A percentile compares a stretch with the other conserved stretches of the same genome.
phyloP scores from a whole-genome alignment of 2,113 vertebrate species.

The Sinocyclocheilus anophthalmus region DNA sequence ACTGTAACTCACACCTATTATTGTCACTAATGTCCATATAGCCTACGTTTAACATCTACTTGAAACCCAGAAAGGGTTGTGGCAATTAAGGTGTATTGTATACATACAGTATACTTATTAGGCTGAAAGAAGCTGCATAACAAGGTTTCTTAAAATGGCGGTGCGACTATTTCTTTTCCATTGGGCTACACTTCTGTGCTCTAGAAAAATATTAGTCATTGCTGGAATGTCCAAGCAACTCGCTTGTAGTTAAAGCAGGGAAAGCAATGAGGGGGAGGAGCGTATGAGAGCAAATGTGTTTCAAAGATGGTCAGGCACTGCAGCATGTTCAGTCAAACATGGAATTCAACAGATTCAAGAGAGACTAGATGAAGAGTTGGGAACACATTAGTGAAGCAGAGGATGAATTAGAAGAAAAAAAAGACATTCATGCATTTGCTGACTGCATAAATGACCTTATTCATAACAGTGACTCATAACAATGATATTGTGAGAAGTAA shows the following conservation, averaged over 20 bases:
- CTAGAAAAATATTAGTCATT: constrained; percentile 64
- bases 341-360: constrained; percentile 26
- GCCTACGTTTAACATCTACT: background rate
- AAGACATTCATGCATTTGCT: background rate
- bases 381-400: background rate
- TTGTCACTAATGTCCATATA: no score
- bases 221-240: constrained; percentile 57
- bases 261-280: constrained; percentile 54
- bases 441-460: background rate
- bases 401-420: background rate
- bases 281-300: constrained; percentile 56
- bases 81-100: background rate
- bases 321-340: constrained; percentile 48
- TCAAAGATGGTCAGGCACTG: constrained; percentile 57
- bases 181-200: constrained; percentile 33
- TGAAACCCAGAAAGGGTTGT: background rate
- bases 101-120: background rate
- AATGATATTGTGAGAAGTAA: background rate
- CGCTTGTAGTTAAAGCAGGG: constrained; percentile 46
- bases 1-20: constrained; percentile 15
- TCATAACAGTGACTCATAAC: background rate
- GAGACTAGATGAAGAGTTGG: background rate
- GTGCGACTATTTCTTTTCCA: constrained; percentile 48
- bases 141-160: constrained; percentile 52
- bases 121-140: constrained; percentile 2